These are phyloP conservation scores for Pseudorectes ferrugineus DNA, from an alignment of 2,113 vertebrate species.

Conservation along the genomic window DNA sequence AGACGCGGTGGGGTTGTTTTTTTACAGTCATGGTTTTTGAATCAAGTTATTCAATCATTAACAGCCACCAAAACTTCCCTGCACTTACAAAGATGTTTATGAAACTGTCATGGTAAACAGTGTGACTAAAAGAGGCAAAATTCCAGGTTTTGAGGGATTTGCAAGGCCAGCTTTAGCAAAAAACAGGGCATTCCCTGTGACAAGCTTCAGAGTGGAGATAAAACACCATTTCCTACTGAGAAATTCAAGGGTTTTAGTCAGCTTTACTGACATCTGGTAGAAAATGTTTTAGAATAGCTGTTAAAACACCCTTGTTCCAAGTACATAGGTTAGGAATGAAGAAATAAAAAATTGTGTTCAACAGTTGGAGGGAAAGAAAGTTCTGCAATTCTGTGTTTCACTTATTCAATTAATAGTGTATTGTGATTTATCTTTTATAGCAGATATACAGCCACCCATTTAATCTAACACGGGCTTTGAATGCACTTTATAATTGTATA, in stretches of 20 bases:
- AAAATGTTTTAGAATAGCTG: neutral
- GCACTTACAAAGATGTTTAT: neutral
- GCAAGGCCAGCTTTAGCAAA: neutral
- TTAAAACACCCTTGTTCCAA: neutral
- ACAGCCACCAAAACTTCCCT: neutral
- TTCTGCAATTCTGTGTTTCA: neutral
- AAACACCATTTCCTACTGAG: neutral
- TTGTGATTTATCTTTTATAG: neutral
- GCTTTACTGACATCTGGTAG: neutral
- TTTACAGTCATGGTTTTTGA: neutral
- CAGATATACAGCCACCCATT: neutral
- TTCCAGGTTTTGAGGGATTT: neutral
- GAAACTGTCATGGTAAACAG: neutral
- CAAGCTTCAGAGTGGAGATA: neutral
- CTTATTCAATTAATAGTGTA: neutral
- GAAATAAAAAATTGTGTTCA: neutral
- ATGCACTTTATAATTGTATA: neutral
- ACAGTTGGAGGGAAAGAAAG: neutral
- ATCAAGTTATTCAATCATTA: neutral
- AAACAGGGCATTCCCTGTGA: neutral
- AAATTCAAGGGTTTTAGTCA: neutral
- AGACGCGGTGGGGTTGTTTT: neutral
- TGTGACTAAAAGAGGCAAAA: neutral
- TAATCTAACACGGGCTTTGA: neutral
- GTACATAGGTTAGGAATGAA: neutral